A percentile compares a stretch with the other conserved stretches of the same genome.
These are phyloP conservation scores for Centroberyx gerrardi DNA, from an alignment of 2,797 vertebrate species.

Conservation along the genomic window DNA sequence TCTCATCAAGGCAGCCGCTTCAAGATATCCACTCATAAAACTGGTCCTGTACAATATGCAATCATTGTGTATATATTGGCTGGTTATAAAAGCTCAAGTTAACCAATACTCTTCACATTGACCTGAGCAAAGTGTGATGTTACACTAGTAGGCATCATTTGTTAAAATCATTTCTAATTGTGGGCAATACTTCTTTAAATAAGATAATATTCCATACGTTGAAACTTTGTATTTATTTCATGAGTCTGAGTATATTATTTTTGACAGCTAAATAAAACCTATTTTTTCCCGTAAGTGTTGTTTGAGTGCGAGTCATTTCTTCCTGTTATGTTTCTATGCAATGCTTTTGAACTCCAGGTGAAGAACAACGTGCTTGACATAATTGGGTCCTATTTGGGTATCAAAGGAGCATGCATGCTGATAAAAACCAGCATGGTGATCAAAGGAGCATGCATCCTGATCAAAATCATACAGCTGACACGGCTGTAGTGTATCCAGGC, in stretches of 20 bases:
- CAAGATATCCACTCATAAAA: constrained; percentile 15
- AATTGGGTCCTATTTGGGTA: constrained; percentile 80
- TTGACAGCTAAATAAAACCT: constrained; percentile 77
- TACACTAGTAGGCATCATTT: constrained; percentile 11
- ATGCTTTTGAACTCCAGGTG: constrained; percentile 57
- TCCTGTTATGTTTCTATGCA: constrained; percentile 39
- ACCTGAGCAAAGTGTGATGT: constrained; percentile 10
- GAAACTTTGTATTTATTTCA: constrained; percentile 49
- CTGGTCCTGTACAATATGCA: not conserved
- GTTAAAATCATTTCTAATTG: not conserved
- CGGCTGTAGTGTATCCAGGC: constrained; percentile 64
- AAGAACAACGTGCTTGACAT: constrained; percentile 78
- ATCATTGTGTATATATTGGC: not conserved
- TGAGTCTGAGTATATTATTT: constrained; percentile 54
- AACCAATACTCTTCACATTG: not conserved
- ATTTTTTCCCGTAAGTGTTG: constrained; percentile 54
- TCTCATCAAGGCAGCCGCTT: constrained; percentile 20
- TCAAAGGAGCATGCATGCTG: constrained; percentile 69
- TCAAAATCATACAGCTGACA: constrained; percentile 77
- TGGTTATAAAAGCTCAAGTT: not conserved
- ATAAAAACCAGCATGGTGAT: constrained; percentile 77
- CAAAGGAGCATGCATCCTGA: constrained; percentile 70
- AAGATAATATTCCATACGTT: constrained; percentile 18
- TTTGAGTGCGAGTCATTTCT: constrained; percentile 70
- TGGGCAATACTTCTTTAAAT: constrained; percentile 22